Conservation (phyloP, 2,888 invertebrate species). For the Magallana nippona region DNA sequence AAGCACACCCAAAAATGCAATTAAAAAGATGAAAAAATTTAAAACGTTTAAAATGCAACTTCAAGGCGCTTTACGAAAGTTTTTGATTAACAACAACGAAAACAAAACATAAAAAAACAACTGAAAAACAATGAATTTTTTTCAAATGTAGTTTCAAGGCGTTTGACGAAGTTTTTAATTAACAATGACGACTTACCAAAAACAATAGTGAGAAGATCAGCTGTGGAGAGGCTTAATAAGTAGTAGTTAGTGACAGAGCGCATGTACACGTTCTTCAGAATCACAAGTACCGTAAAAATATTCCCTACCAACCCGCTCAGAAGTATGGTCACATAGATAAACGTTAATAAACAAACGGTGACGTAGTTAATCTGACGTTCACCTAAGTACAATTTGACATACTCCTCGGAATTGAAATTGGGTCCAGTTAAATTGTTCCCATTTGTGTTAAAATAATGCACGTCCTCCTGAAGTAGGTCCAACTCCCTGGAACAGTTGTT, state of each 20-base stretch:
- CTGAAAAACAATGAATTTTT: too few relatives aligned
- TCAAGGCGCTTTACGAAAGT: too few relatives aligned
- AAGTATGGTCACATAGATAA: constrained; percentile 47
- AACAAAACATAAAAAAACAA: neutral
- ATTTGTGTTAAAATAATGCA: neutral
- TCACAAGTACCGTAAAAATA: constrained; percentile 90
- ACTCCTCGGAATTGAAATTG: constrained; percentile 2
- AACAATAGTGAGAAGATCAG: constrained; percentile 88
- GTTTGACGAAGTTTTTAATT: too few relatives aligned
- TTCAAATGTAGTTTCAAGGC: too few relatives aligned
- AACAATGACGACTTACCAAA: constrained; percentile 82
- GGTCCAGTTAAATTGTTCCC: constrained; percentile 8
- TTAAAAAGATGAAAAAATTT: too few relatives aligned
- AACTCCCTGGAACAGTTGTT: neutral
- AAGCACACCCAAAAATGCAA: too few relatives aligned
- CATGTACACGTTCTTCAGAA: constrained; percentile 88
- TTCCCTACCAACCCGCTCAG: constrained; percentile 90
- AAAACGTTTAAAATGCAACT: too few relatives aligned
- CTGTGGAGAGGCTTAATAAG: constrained; percentile 91
- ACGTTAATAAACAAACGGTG: constrained; percentile 1
- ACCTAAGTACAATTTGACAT: constrained; percentile 20
- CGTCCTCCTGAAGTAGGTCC: neutral
- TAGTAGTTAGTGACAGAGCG: constrained; percentile 95
- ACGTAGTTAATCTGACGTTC: neutral
- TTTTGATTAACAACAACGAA: neutral